These are phyloP conservation scores for Enhydra lutris DNA, from an alignment of 2,113 vertebrate genomes.

Conservation along the genomic window DNA sequence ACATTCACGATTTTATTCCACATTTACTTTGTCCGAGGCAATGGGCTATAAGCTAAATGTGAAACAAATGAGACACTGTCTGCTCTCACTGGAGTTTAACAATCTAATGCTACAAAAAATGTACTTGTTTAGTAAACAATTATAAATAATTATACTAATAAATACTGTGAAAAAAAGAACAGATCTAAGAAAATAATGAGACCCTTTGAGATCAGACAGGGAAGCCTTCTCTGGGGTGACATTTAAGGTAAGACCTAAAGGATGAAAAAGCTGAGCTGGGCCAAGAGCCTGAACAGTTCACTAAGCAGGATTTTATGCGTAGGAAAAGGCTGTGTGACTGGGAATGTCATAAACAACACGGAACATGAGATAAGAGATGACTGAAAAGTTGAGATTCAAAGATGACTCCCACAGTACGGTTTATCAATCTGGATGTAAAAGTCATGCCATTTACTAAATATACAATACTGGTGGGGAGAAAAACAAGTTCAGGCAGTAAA, in stretches of 20 bases:
- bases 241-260: not conserved
- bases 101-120: not conserved
- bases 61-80: slow-evolving; percentile 20
- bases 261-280: not conserved
- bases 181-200: not conserved
- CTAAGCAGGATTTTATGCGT: not conserved
- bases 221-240: not conserved
- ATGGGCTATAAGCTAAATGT: not conserved
- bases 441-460: not conserved
- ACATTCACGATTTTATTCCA: not conserved
- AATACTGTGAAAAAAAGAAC: not conserved
- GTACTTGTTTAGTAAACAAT: not conserved
- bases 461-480: not conserved
- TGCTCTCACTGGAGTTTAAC: not conserved
- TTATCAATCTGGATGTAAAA: not conserved
- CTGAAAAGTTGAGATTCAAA: not conserved
- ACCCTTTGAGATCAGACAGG: not conserved
- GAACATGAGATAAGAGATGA: not conserved
- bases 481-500: not conserved
- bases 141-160: not conserved
- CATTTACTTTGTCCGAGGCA: not conserved
- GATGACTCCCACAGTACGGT: not conserved
- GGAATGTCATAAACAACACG: not conserved
- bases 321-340: not conserved
- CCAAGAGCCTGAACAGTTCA: not conserved